Conservation (phyloP, 2,113 vertebrate species). For the Leucopternis melanops region DNA sequence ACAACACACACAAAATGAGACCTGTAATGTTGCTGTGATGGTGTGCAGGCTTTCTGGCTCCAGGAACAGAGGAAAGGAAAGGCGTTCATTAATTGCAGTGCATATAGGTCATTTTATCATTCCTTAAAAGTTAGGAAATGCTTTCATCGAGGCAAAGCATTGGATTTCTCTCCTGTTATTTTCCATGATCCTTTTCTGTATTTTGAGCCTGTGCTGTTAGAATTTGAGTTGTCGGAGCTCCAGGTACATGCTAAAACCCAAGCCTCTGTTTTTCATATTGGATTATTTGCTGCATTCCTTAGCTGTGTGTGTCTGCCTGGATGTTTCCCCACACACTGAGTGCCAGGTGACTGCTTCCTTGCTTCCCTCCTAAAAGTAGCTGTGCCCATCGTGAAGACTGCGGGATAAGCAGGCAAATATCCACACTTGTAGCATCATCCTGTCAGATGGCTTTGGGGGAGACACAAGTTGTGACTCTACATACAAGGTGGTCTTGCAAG, state of each 20-base stretch:
- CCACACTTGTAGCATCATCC: background rate
- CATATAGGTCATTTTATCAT: background rate
- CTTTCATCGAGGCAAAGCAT: background rate
- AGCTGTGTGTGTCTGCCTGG: background rate
- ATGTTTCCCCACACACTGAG: background rate
- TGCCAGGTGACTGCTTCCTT: background rate
- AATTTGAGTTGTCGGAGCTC: background rate
- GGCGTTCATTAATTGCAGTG: background rate
- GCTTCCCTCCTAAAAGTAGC: background rate
- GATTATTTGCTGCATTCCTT: background rate
- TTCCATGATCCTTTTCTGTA: background rate
- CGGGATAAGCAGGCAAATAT: background rate
- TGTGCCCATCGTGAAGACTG: background rate
- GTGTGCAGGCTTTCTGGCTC: background rate
- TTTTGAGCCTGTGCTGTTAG: background rate
- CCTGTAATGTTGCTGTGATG: background rate
- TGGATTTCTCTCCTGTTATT: background rate
- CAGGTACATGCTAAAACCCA: background rate
- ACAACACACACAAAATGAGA: background rate
- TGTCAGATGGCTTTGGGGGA: background rate
- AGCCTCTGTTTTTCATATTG: background rate
- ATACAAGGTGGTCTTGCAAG: fast-evolving
- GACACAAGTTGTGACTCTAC: background rate
- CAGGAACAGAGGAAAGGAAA: background rate
- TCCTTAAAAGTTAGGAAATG: background rate